Evolutionary conservation across 2,113 vertebrate species (phyloP), one percentile per base, ranked within the genome.

Genomic region (Siniperca chuatsi): DNA sequence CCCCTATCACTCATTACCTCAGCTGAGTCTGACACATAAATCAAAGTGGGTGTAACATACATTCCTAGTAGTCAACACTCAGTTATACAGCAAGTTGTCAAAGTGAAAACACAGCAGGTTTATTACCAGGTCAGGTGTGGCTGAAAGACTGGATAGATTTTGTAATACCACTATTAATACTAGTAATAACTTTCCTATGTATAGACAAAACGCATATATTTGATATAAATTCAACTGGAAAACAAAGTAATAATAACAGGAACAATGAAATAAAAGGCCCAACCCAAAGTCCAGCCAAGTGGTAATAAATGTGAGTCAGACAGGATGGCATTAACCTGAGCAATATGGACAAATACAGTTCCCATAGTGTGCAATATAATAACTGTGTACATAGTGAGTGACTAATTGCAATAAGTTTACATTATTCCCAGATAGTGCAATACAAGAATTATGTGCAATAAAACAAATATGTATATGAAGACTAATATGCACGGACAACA

Each of bases 11-110:
- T 25, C 73, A 42, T 66, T 70, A 11, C 35, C 13, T 65, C 29
- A 6, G 16, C 71, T 15, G 54, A 72, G 76, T 73, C 77, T 64
- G 73, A 79, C 69, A 61, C 64, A 68, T 73, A 78, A 85, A 88
- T 90, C 84, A 82, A 40, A 60, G 40, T 52, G 65, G 69, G 72
- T 81, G 69, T 75, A 75, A 64, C 58, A 54, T 20, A 42, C 52
- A 75, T 86, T 68, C 35, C 64, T 66, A 8, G 9, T 12, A 78
- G 37, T 85, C 50, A 70, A 48, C 8, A 46, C 10, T 60, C 40
- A 66, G 13, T 58, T 20, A 8, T 37, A 75, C 9, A 67, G 25
- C 20, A 66, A 25, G 64, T 12, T 42, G 23, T 69, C 55, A 62
- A 62, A 83, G 57, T 76, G 46, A 29, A 44, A 69, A 62, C 65